These are phyloP conservation scores for Pelagia noctiluca DNA, from an alignment of 30 jellyfish, hydroid and myxozoan species.

Conservation along the genomic window DNA sequence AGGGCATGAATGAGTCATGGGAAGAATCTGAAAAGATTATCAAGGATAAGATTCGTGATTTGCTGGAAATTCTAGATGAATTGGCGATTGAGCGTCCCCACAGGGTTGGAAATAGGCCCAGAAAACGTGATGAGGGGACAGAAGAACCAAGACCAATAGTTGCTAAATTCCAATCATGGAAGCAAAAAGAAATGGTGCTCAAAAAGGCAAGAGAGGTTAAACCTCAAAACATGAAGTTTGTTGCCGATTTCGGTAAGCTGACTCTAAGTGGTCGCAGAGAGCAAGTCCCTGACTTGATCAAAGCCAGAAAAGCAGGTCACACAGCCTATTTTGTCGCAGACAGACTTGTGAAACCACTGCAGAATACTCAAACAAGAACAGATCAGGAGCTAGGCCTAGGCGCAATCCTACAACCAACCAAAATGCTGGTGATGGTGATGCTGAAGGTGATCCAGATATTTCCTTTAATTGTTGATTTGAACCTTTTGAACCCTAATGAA, in stretches of 20 bases:
- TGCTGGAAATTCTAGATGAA: slow-evolving; percentile 28
- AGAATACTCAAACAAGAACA: slow-evolving; percentile 39
- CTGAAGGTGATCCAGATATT: slow-evolving; percentile 49
- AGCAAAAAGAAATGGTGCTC: slow-evolving; percentile 47
- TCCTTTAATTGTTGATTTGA: slow-evolving; percentile 18
- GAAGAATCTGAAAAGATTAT: slow-evolving; percentile 30
- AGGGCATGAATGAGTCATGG: slow-evolving; percentile 5
- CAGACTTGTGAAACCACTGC: slow-evolving; percentile 32
- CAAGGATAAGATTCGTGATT: slow-evolving; percentile 27
- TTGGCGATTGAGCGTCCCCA: slow-evolving; percentile 41
- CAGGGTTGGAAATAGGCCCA: slow-evolving; percentile 45
- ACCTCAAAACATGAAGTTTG: slow-evolving; percentile 7
- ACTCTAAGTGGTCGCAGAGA: slow-evolving; percentile 28
- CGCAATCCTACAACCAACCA: slow-evolving; percentile 39
- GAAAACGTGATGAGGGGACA: slow-evolving; percentile 45
- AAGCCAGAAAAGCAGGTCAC: slow-evolving; percentile 43
- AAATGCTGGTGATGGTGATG: slow-evolving; percentile 1
- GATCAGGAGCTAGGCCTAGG: slow-evolving; percentile 40
- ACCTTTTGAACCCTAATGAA: slow-evolving; percentile 30
- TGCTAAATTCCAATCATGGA: slow-evolving; percentile 42
- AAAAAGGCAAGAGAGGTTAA: slow-evolving; percentile 39
- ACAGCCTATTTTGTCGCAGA: slow-evolving; percentile 33
- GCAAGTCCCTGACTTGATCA: slow-evolving; percentile 29
- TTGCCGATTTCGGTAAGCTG: slow-evolving; percentile 33
- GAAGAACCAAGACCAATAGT: slow-evolving; percentile 49